Conservation (phyloP, 2,797 vertebrate genomes). For the Okamejei kenojei region DNA sequence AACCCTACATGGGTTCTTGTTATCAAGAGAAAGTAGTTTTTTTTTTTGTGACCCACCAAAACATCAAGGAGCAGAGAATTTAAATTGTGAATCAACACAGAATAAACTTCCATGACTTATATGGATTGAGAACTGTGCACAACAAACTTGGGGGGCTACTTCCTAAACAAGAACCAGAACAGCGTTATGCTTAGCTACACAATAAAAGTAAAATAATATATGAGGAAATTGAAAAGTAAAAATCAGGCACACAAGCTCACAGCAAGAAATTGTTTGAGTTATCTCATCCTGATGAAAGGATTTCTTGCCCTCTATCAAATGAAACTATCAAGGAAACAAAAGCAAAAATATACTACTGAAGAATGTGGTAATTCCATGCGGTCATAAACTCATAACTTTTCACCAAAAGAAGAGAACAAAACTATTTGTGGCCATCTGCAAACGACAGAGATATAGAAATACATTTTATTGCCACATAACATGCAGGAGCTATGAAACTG, state of each 20-base stretch:
- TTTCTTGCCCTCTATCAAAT: not conserved
- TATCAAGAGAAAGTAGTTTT: not conserved
- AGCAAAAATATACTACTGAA: not conserved
- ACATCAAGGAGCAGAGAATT: not conserved
- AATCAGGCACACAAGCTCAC: not conserved
- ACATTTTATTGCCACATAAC: not conserved
- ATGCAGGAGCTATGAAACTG: not conserved
- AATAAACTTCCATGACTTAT: not conserved
- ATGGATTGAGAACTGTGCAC: not conserved
- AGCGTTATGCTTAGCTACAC: not conserved
- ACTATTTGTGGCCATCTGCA: not conserved
- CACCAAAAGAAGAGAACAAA: not conserved
- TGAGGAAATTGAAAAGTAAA: not conserved
- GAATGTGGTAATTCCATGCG: too few relatives aligned
- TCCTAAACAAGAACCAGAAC: not conserved
- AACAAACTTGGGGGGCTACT: not conserved
- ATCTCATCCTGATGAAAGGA: not conserved
- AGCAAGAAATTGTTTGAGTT: not conserved
- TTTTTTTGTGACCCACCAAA: not conserved
- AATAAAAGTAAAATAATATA: not conserved
- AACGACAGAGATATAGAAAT: not conserved
- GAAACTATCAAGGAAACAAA: not conserved
- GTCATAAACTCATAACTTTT: not conserved
- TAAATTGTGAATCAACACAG: not conserved
- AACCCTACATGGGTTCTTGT: not conserved